Conservation (phyloP, 2,888 invertebrate species). For the Nemoura dubitans region DNA sequence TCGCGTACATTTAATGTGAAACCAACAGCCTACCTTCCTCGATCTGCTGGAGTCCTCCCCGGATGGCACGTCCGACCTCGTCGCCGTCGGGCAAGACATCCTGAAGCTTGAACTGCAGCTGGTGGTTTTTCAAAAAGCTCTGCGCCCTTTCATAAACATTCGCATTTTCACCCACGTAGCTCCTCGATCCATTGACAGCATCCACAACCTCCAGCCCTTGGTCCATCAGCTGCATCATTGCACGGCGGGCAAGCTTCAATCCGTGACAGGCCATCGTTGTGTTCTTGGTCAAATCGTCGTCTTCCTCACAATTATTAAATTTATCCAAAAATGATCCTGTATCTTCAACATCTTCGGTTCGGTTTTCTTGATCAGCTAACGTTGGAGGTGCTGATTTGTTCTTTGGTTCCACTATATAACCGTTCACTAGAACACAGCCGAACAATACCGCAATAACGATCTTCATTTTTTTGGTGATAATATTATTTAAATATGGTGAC, state of each 20-base stretch:
- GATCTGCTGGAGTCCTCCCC: neutral
- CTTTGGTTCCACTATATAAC: neutral
- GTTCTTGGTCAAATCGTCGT: conserved; percentile 24
- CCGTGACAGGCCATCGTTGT: conserved; percentile 23
- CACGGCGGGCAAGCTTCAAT: neutral
- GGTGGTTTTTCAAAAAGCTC: conserved; percentile 75
- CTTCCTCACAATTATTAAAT: neutral
- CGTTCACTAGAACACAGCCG: neutral
- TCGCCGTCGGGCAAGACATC: conserved; percentile 73
- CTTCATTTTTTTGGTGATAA: conserved; percentile 15
- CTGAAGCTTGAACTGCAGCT: conserved; percentile 75
- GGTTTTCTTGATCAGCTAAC: neutral
- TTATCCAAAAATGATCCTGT: neutral
- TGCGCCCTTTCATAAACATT: conserved; percentile 68
- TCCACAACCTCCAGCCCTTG: neutral
- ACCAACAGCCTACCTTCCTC: conserved; percentile 16
- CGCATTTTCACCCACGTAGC: conserved; percentile 61
- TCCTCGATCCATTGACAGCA: neutral
- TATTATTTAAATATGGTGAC: neutral
- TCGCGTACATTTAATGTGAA: too few relatives aligned
- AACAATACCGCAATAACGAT: neutral
- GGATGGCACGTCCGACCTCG: neutral
- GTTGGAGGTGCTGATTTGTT: neutral
- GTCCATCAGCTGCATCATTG: neutral
- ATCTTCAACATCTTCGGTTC: conserved; percentile 10